Base-by-base conservation (phyloP, 2,113 vertebrate genomes). In the Dinomys branickii region DNA sequence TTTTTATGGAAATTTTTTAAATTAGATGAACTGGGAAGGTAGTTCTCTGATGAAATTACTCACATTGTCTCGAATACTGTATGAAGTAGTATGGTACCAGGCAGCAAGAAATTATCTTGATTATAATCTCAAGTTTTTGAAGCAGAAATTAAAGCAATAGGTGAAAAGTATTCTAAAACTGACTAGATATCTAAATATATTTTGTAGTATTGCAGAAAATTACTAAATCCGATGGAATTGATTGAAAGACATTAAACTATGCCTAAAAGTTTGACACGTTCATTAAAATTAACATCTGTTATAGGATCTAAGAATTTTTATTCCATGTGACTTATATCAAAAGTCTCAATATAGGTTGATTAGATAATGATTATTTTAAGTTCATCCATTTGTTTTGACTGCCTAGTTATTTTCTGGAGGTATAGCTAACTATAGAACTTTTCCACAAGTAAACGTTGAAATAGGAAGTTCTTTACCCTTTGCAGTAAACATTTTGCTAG, bases 1-100 rank as follows among this genome's bases (percentile, higher is more conserved):
- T 85, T 58, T 86, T 92, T 78, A 82, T 95, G 95, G 81, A 77
- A 88, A 85, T 63, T 75, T 97, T 88, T 88, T 94, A 41, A 85
- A 67, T 78, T 67, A 75, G 30, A 41, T 89, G 81, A 94, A 20
- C 24, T 94, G 63, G 22, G n/a, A 81, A 77, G 91, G 19, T 78
- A 67, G 56, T 95, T 85, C 90, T 65, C 85, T 82, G 63, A 35
- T 61, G 85, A 83, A 33, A 73, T 56, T 50, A 4, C 52, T 77
- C 58, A 61, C 78, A 73, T 75, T 61, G 61, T 71, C 56, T 85
- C 50, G 59, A 47, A 35, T 52, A 38, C 33, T 50, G 5, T 26
- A 44, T 61, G 1, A 63, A 47, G 59, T 65, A 5, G 61, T 47
- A 30, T 17, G 83, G 26, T 69, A 35, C 33, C 38, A 4, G 28